Evolutionary conservation across 2,113 vertebrate species (phyloP), one percentile per base, ranked within the genome.

Genomic region (Notothenia rossii): DNA sequence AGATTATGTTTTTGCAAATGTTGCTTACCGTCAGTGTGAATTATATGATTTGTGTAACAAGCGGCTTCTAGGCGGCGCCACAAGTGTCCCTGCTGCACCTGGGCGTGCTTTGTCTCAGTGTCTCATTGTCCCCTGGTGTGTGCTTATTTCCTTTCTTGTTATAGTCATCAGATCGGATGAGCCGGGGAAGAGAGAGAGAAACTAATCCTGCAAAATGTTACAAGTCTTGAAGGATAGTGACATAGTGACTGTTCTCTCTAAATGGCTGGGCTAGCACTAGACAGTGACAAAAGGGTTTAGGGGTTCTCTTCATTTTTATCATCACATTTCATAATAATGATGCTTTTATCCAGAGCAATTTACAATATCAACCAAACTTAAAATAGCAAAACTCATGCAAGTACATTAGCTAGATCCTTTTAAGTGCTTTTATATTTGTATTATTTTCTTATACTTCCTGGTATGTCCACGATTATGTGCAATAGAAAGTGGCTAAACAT

Each of bases 31-130:
- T 72, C 67, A 43, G 70, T 1, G 12, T 22, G 70, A 13, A 43
- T 54, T 75, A 20, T 69, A 40, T 70, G 71, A 75, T 83, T 77
- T 77, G 70, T 81, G 36, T 33, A 75, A 68, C 61, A 54, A 63
- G 70, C 51, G 12, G 20, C 59, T 81, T 20, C 17, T 64, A 46
- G 17, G 10, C 20, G 3, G 29, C 60, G 2, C 58, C 50, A 66
- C 64, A 70, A 63, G 82, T 12, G 69, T 58, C 64, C 58, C 75
- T 62, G 75, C 68, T 45, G 22, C 81, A 67, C 62, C 73, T 66
- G 60, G n/a, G 5, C 17, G 3, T 29, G 60, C 11, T 46, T 22
- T 29, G 15, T 25, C 65, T 33, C 43, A 9, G 18, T 7, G 53
- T 25, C 18, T 25, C 33, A 2, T 17, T 5, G 58, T 13, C 15